phyloP scores from a whole-genome alignment of 2,113 vertebrate species.

The Chionodraco myersi region DNA sequence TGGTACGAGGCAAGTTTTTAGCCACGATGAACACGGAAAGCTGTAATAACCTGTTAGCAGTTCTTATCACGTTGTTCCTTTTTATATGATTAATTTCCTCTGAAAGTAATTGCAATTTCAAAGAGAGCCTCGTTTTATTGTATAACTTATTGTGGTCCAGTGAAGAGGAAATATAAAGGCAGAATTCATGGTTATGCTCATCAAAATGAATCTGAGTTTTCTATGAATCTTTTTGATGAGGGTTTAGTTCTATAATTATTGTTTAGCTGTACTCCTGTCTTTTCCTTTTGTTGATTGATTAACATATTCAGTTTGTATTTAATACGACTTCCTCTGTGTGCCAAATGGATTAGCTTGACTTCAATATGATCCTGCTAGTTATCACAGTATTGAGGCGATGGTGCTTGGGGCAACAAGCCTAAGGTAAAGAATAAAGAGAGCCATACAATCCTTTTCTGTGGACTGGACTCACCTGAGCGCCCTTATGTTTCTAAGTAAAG shows the following conservation, averaged over 20 bases:
- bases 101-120: slow-evolving; percentile 76
- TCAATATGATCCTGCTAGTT: not conserved
- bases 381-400: not conserved
- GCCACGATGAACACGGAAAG: slow-evolving; percentile 61
- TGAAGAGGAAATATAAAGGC: slow-evolving; percentile 42
- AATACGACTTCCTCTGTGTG: not conserved
- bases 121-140: slow-evolving; percentile 63
- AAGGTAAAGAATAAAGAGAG: not conserved
- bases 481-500: not conserved
- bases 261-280: not conserved
- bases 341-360: not conserved
- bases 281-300: not conserved
- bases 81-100: slow-evolving; percentile 81
- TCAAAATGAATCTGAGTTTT: slow-evolving; percentile 29
- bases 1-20: slow-evolving; percentile 75
- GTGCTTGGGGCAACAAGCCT: not conserved
- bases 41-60: slow-evolving; percentile 82
- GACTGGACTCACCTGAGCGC: not conserved
- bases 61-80: slow-evolving; percentile 80
- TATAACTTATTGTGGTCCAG: slow-evolving; percentile 48
- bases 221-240: slow-evolving; percentile 11
- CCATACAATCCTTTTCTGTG: not conserved
- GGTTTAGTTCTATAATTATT: not conserved
- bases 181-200: slow-evolving; percentile 24
- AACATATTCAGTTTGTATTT: not conserved